Evolutionary conservation across 2,113 vertebrate species (phyloP).

Genomic region (Clarias magur): DNA sequence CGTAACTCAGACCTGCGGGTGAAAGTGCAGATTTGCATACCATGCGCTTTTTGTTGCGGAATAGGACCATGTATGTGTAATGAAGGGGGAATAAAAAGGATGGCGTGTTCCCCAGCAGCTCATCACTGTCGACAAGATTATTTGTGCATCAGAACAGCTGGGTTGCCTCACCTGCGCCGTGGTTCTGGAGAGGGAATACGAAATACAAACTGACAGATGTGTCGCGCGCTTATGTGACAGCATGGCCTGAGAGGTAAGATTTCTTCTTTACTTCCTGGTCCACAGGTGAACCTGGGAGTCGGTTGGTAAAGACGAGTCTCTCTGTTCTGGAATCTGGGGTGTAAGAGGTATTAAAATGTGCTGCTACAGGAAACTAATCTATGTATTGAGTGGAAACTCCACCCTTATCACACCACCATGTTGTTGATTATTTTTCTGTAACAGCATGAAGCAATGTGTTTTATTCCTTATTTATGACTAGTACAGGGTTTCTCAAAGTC

Average conservation of each 20-base stretch:
- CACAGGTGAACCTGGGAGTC: neutral
- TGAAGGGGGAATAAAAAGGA: conserved; percentile 12
- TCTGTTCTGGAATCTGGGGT: neutral
- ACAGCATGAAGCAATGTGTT: neutral
- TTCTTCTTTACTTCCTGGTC: neutral
- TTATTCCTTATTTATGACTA: neutral
- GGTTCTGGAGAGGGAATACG: neutral
- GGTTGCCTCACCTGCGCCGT: conserved; percentile 30
- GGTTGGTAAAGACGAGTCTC: neutral
- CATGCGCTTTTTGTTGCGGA: neutral
- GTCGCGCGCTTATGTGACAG: conserved; percentile 1
- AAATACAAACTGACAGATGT: conserved; percentile 19
- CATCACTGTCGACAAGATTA: neutral
- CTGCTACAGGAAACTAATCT: neutral
- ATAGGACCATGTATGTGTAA: conserved; percentile 30
- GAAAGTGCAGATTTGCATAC: conserved; percentile 18
- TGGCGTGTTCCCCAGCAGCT: conserved; percentile 2
- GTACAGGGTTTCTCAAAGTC: too few species aligned
- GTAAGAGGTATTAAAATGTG: neutral
- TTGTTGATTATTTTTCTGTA: neutral
- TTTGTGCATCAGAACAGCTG: conserved; percentile 38
- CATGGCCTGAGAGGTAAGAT: neutral
- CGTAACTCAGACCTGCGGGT: neutral
- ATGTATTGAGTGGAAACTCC: too few species aligned
- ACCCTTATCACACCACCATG: too few species aligned